phyloP scores from a whole-genome alignment of 92 coral and sea anemone species.

The Chrysogorgia sp. region DNA sequence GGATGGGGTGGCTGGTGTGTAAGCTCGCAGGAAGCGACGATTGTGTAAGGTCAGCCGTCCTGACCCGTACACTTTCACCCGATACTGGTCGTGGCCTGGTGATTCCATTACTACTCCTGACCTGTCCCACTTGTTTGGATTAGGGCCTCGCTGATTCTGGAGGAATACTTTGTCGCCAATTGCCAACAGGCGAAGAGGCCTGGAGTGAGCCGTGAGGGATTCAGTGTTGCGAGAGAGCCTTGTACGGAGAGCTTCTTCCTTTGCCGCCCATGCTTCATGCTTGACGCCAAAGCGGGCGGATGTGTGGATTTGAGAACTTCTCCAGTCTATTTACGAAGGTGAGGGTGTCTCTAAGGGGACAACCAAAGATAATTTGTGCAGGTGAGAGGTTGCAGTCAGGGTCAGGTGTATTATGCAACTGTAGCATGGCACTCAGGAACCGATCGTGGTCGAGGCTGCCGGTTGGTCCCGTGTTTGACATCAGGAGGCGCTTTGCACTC shows the following conservation, averaged over 20 bases:
- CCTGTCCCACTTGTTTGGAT: constrained; percentile 60
- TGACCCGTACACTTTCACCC: constrained; percentile 58
- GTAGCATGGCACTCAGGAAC: constrained; percentile 47
- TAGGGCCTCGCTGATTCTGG: constrained; percentile 54
- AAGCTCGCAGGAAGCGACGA: constrained; percentile 65
- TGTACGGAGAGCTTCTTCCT: constrained; percentile 59
- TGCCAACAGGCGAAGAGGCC: constrained; percentile 49
- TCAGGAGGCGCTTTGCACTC: constrained; percentile 57
- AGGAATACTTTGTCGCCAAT: constrained; percentile 52
- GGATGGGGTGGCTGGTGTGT: constrained; percentile 60
- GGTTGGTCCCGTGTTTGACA: constrained; percentile 62
- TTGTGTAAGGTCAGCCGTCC: constrained; percentile 56
- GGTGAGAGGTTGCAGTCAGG: constrained; percentile 59
- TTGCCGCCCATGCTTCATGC: constrained; percentile 57
- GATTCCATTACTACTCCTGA: constrained; percentile 52
- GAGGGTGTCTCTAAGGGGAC: constrained; percentile 55
- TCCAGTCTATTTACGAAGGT: constrained; percentile 53
- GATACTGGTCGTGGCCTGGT: constrained; percentile 44
- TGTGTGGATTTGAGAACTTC: constrained; percentile 56
- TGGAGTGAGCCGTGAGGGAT: constrained; percentile 42
- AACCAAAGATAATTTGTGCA: constrained; percentile 51
- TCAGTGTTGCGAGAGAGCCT: constrained; percentile 39
- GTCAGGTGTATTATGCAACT: constrained; percentile 56
- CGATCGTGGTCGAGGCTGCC: constrained; percentile 61
- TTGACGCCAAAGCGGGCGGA: constrained; percentile 56